These are phyloP conservation scores for Microctonus aethiopoides DNA, from an alignment of 2,888 invertebrate genomes.

Conservation along the genomic window DNA sequence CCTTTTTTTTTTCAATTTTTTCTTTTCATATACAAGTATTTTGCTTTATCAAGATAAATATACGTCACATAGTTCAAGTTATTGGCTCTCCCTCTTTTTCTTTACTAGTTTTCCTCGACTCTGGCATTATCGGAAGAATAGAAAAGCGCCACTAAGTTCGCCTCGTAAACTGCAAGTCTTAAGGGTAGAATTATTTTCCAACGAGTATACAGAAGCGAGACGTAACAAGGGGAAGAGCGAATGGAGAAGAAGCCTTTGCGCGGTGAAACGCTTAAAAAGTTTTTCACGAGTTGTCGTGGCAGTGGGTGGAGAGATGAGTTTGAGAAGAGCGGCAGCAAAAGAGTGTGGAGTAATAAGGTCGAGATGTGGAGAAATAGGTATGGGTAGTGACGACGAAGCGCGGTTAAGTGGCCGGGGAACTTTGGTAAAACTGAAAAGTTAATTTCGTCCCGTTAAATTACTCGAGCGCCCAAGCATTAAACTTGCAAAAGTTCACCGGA, in stretches of 20 bases:
- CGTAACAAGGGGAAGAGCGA: constrained; percentile 29
- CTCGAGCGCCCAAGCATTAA: constrained; percentile 39
- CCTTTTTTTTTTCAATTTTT: neutral
- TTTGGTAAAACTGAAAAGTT: constrained; percentile 66
- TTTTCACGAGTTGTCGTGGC: constrained; percentile 35
- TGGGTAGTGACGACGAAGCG: constrained; percentile 35
- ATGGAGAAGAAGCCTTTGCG: no score
- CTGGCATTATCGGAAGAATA: constrained; percentile 27
- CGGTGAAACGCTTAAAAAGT: constrained; percentile 62
- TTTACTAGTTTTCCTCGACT: constrained; percentile 7
- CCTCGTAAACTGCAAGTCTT: constrained; percentile 58
- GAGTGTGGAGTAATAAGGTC: constrained; percentile 50
- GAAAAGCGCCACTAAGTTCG: constrained; percentile 52
- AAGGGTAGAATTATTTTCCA: constrained; percentile 57
- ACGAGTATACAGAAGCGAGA: constrained; percentile 33
- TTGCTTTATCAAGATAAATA: constrained; percentile 2
- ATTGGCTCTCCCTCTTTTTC: neutral
- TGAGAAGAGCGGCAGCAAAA: constrained; percentile 8
- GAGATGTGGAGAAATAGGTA: constrained; percentile 43
- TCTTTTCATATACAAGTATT: neutral
- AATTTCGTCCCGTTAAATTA: constrained; percentile 57
- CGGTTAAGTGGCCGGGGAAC: constrained; percentile 48
- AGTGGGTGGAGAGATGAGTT: neutral
- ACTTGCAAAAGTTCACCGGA: constrained; percentile 36
- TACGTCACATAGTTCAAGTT: neutral